Percentiles rank a stretch among this genome's conserved stretches.
These are phyloP conservation scores for Aurelia aurita DNA, from an alignment of 30 jellyfish, hydroid and myxozoan genomes.

Conservation along the genomic window DNA sequence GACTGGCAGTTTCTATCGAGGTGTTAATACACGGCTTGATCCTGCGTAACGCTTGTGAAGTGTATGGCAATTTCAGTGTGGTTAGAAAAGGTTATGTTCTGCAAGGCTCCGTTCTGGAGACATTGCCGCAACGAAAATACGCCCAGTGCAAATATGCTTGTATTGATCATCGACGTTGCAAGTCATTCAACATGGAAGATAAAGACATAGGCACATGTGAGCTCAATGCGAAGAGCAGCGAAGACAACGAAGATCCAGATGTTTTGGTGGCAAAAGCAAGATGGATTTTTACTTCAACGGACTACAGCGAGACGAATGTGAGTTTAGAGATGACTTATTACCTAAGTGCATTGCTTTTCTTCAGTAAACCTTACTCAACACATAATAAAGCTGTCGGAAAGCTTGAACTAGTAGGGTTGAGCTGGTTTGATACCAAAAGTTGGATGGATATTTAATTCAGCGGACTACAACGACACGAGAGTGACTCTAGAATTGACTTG, in stretches of 20 bases:
- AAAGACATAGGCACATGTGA: constrained; percentile 28
- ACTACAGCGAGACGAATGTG: constrained; percentile 17
- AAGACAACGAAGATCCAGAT: not conserved
- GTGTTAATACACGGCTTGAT: constrained; percentile 3
- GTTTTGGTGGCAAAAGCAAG: not conserved
- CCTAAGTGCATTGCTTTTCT: not conserved
- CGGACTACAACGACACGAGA: too few species aligned
- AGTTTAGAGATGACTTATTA: not conserved
- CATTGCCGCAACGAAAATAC: not conserved
- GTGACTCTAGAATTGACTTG: too few species aligned
- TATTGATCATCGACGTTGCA: constrained; percentile 1
- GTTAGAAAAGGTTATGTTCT: not conserved
- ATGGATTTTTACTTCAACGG: constrained; percentile 21
- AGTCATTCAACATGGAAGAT: constrained; percentile 26
- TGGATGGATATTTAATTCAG: too few species aligned
- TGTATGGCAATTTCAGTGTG: constrained; percentile 16
- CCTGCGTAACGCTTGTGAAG: constrained; percentile 37
- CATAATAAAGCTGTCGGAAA: too few species aligned
- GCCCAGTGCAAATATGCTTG: constrained; percentile 12
- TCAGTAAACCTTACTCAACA: too few species aligned
- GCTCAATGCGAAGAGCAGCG: constrained; percentile 5
- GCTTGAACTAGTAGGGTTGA: too few species aligned
- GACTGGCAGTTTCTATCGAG: not conserved
- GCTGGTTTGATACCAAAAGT: too few species aligned
- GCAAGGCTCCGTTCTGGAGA: not conserved